Evolutionary conservation across 2,888 invertebrate species (phyloP).

Genomic region (Phasia obesa): DNA sequence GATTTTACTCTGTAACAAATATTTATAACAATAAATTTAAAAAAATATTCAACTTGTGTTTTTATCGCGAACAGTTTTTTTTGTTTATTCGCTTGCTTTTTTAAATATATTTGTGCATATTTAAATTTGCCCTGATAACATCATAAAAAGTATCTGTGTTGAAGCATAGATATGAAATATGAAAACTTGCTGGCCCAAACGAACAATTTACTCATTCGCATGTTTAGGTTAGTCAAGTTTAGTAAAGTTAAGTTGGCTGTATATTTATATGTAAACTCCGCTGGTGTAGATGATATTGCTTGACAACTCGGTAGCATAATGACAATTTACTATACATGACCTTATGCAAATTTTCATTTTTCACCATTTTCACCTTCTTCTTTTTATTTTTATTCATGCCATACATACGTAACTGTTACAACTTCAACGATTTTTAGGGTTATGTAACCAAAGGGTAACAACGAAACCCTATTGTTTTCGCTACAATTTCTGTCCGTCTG

Average conservation of each 20-base stretch:
- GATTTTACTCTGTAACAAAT: too few species aligned
- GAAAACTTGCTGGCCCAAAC: constrained; percentile 44
- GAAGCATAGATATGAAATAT: constrained; percentile 36
- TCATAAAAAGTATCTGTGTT: constrained; percentile 5
- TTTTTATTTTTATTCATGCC: constrained; percentile 20
- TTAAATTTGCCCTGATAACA: too few species aligned
- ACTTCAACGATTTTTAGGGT: too few species aligned
- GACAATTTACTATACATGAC: constrained; percentile 60
- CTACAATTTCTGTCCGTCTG: too few species aligned
- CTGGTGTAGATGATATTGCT: constrained; percentile 20
- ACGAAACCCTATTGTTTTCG: too few species aligned
- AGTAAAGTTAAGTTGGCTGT: constrained; percentile 41
- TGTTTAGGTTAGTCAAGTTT: too few species aligned
- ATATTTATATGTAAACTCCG: constrained; percentile 4
- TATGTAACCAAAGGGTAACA: too few species aligned
- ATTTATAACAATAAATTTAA: too few species aligned
- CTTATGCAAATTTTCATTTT: constrained; percentile 60
- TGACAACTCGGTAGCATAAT: constrained; percentile 39
- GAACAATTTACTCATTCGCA: constrained; percentile 47
- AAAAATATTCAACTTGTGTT: too few species aligned
- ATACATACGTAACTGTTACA: constrained; percentile 15
- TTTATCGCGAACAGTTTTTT: too few species aligned
- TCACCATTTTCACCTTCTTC: too few species aligned
- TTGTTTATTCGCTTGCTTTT: background rate
- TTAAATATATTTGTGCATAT: background rate